Conservation (phyloP, 2,888 invertebrate genomes). For the Timema podura region DNA sequence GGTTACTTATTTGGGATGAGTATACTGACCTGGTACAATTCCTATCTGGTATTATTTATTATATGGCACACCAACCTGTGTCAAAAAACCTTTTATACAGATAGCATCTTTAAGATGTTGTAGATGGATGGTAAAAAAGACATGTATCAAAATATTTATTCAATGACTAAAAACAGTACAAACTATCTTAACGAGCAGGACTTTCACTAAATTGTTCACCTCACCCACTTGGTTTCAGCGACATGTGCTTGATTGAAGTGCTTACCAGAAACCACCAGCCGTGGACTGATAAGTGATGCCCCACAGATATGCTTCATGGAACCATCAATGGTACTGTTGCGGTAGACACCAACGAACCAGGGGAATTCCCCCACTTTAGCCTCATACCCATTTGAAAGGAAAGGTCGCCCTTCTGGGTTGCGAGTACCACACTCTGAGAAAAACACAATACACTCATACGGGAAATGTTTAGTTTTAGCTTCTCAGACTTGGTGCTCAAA, state of each 20-base stretch:
- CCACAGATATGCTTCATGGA: conserved; percentile 35
- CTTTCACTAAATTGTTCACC: no score
- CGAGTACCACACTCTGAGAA: conserved; percentile 36
- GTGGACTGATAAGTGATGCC: conserved; percentile 36
- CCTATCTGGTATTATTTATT: no score
- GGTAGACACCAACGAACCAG: conserved; percentile 38
- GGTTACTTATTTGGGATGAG: no score
- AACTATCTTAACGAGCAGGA: no score
- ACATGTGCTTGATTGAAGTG: no score
- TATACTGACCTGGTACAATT: no score
- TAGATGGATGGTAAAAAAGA: no score
- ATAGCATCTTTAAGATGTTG: no score
- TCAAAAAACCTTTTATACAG: no score
- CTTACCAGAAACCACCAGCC: conserved; percentile 36
- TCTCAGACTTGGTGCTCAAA: neutral
- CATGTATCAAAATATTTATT: neutral
- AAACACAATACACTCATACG: no score
- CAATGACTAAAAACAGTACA: neutral
- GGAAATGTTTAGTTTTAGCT: conserved; percentile 5
- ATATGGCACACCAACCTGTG: no score
- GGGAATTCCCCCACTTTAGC: conserved; percentile 37
- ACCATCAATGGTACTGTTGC: neutral
- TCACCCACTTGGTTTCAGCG: no score
- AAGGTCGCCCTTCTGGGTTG: conserved; percentile 35
- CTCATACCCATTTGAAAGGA: conserved; percentile 35